Evolutionary conservation across 2,113 vertebrate genomes (phyloP).

Genomic region (Tapirus terrestris): DNA sequence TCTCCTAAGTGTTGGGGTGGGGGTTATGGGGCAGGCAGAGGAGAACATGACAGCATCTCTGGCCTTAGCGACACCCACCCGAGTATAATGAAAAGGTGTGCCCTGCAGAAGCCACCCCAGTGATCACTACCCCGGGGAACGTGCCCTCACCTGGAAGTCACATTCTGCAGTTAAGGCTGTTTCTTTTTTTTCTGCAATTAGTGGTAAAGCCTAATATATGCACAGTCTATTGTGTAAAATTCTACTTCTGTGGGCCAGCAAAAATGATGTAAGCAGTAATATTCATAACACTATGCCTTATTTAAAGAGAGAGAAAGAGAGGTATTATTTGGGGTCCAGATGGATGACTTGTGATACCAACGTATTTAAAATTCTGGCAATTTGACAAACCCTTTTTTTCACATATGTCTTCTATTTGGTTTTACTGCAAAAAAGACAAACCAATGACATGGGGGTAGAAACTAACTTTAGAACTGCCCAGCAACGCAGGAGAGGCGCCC

Average conservation of each 20-base stretch:
- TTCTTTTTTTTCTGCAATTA: conserved; percentile 41
- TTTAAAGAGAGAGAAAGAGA: not conserved
- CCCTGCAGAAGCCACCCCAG: not conserved
- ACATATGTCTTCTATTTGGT: not conserved
- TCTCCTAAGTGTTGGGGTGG: not conserved
- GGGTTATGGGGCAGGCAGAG: not conserved
- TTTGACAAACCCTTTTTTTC: conserved; percentile 44
- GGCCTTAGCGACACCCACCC: not conserved
- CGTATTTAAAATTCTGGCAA: conserved; percentile 2
- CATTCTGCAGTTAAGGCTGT: not conserved
- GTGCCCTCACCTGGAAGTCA: not conserved
- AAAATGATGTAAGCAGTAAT: conserved; percentile 25
- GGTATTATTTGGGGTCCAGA: not conserved
- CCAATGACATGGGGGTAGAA: not conserved
- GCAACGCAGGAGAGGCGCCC: not conserved
- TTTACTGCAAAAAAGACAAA: not conserved
- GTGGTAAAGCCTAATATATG: not conserved
- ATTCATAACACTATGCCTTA: not conserved
- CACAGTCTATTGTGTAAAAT: not conserved
- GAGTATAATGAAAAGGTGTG: not conserved
- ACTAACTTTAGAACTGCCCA: not conserved
- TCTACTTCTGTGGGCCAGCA: not conserved
- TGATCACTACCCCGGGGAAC: not conserved
- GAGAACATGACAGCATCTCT: not conserved
- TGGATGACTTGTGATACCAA: not conserved